phyloP scores from a whole-genome alignment of 2,888 invertebrate genomes.

The Acleris literana region DNA sequence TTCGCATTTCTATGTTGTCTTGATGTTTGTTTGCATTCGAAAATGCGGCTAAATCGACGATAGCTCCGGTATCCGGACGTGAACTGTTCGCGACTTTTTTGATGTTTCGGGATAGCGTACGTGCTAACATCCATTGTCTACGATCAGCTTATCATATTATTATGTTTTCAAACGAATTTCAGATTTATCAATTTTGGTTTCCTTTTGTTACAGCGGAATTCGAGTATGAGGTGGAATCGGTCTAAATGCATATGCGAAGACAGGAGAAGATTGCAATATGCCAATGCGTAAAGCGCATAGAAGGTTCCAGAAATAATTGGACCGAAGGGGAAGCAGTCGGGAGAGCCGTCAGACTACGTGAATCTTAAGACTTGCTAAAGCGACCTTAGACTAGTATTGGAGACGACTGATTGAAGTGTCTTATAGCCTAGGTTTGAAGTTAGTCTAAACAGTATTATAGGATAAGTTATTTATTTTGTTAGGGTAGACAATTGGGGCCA shows the following conservation, averaged over 20 bases:
- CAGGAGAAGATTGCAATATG: slow-evolving; percentile 42
- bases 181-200: slow-evolving; percentile 49
- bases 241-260: slow-evolving; percentile 72
- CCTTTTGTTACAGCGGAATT: slow-evolving; percentile 73
- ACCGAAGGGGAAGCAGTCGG: neutral
- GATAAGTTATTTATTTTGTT: slow-evolving; percentile 65
- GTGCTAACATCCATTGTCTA: slow-evolving; percentile 77
- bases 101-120: slow-evolving; percentile 40
- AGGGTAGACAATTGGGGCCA: slow-evolving; percentile 68
- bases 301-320: neutral
- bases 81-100: slow-evolving; percentile 33
- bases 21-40: slow-evolving; percentile 5
- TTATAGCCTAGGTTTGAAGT: slow-evolving; percentile 53
- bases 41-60: slow-evolving; percentile 35
- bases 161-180: slow-evolving; percentile 1
- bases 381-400: slow-evolving; percentile 29
- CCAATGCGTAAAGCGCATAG: neutral
- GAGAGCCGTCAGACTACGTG: slow-evolving; percentile 1
- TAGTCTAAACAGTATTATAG: slow-evolving; percentile 73
- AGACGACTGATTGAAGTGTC: slow-evolving; percentile 62
- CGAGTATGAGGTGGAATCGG: slow-evolving; percentile 78
- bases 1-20: slow-evolving; percentile 24
- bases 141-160: slow-evolving; percentile 46
- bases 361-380: slow-evolving; percentile 31
- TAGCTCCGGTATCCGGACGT: slow-evolving; percentile 21